Conservation (phyloP, 2,797 vertebrate genomes). For the Dipus sagitta region DNA sequence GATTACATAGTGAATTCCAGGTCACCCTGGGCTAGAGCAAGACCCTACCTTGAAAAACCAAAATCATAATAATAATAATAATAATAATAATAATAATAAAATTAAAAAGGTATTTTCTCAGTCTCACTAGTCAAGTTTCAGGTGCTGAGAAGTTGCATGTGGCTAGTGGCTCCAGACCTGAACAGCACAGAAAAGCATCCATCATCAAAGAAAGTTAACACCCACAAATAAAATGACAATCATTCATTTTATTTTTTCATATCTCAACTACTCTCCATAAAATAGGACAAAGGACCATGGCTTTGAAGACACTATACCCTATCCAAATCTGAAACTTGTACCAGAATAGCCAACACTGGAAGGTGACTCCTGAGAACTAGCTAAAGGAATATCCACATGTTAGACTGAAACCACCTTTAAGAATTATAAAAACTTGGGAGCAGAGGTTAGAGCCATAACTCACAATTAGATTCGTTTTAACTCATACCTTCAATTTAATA, state of each 20-base stretch:
- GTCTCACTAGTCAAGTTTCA: not conserved
- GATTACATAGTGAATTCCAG: too few relatives aligned
- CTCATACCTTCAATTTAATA: not conserved
- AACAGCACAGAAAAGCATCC: not conserved
- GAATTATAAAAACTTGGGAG: not conserved
- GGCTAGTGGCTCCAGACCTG: not conserved
- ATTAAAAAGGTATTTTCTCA: slow-evolving; percentile 18
- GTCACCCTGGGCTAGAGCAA: too few relatives aligned
- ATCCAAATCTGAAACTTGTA: not conserved
- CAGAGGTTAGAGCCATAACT: not conserved
- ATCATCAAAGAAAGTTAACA: not conserved
- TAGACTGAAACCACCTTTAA: not conserved
- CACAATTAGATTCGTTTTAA: not conserved
- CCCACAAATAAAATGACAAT: not conserved
- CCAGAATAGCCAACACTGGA: not conserved
- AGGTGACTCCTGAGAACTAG: not conserved
- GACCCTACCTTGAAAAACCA: too few relatives aligned
- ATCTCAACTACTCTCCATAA: not conserved
- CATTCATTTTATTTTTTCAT: not conserved
- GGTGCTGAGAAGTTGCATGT: not conserved
- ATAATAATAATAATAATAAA: not conserved
- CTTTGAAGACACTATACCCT: not conserved
- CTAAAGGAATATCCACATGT: not conserved
- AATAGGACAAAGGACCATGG: not conserved
- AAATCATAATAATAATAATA: too few relatives aligned